Conservation (phyloP, 2,113 vertebrate species). For the Vicugna pacos region DNA sequence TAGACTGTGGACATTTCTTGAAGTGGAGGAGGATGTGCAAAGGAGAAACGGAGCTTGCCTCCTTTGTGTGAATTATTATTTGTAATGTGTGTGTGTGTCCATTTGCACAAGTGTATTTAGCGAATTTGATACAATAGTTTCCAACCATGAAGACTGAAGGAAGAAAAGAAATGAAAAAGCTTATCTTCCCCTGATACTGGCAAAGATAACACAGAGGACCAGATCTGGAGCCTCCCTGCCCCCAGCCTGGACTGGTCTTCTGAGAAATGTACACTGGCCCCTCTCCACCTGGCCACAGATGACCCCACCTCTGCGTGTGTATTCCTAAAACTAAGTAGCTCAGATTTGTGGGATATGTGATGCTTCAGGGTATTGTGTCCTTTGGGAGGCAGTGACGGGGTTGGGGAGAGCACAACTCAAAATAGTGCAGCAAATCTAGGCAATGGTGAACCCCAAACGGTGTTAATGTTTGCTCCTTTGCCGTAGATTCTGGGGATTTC, state of each 20-base stretch:
- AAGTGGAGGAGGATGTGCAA: background rate
- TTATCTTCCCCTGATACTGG: background rate
- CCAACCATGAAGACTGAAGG: background rate
- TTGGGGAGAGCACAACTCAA: background rate
- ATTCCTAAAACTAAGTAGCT: conserved; percentile 18
- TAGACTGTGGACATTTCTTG: background rate
- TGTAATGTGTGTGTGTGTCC: background rate
- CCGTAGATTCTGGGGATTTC: background rate
- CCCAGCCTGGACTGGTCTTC: background rate
- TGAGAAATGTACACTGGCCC: background rate
- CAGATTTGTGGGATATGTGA: background rate
- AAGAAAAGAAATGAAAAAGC: background rate
- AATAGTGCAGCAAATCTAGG: background rate
- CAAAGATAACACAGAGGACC: background rate
- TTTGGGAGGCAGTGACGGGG: background rate
- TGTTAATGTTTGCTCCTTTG: background rate
- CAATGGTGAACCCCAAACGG: background rate
- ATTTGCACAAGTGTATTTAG: background rate
- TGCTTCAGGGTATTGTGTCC: background rate
- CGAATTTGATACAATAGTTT: background rate
- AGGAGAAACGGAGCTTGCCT: background rate
- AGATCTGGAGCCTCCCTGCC: background rate
- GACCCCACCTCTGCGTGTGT: background rate
- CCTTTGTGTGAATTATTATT: background rate
- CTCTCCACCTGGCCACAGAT: background rate